Evolutionary conservation across 2,797 vertebrate species (phyloP), one percentile per base, ranked within the genome.

Genomic region (Erpetoichthys calabaricus): DNA sequence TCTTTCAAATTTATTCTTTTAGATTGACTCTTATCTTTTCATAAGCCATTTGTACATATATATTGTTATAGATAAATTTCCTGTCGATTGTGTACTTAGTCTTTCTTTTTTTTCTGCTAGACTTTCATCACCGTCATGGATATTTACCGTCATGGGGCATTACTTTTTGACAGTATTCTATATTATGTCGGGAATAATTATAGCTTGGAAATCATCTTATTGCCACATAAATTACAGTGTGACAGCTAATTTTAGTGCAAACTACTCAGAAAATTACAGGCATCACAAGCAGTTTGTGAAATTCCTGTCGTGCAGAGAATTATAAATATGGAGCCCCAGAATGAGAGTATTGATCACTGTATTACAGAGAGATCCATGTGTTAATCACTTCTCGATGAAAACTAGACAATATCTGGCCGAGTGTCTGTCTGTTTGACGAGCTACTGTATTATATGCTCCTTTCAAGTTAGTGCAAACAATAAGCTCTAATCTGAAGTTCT

Each of bases 221-320:
- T 4, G 59, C 63, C 60, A 41, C 62, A 59, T 59, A 66, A 63
- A 67, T 70, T 59, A 54, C 60, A 57, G 56, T 1, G 0, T 55
- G 71, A 63, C 60, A 57, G 60, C 70, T 64, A 47, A 67, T 75
- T 73, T 61, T 61, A 57, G 56, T 62, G 57, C 57, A 61, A 65
- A 46, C 61, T 42, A 46, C 63, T 63, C 64, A 56, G 59, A 72
- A 69, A 63, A 69, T 70, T 55, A 58, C 53, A 46, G 56, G 63
- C 64, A 53, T 57, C 59, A 45, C 50, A 2, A 7, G 60, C 60
- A 0, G 42, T 60, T 25, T 4, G 57, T 51, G 46, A n/a, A 46
- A 53, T 41, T 53, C 10, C 9, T 49, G 47, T 7, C 47, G 47
- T n/a, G 42, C 7, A 5, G 43, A 44, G 45, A 6, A 5, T 45